Base-by-base conservation (phyloP, 2,888 invertebrate species). In the Hipparchia sbordonii region DNA sequence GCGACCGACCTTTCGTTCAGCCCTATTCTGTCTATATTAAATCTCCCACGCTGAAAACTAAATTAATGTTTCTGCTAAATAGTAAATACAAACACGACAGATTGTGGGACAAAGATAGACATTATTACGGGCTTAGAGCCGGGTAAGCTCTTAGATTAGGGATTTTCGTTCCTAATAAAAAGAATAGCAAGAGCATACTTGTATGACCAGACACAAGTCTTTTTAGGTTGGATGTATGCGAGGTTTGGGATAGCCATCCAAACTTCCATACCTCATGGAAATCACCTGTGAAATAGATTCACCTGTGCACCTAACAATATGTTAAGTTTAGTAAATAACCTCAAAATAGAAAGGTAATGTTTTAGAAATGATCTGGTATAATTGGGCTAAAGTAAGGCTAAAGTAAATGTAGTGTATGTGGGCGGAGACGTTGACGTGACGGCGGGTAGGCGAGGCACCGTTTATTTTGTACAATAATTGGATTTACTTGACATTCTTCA, bases 381-480 rank as follows among this genome's bases (percentile, higher is more conserved):
- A 72, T 72, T 69, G 69, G 70, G 51, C 39, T 56, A 48, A 45
- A 57, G 57, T 66, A 10, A 13, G 70, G 51, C 39, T 56, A 48
- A 45, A 57, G 57, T 66, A 10, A 13, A 67, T 67, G 54, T 46
- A 67, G 13, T 45, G 57, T 46, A 57, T 51, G 76, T 74, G 67
- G 73, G 76, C 65, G 70, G 61, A 12, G 57, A 72, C 54, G 69
- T 39, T 74, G 71, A 76, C 65, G 33, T 67, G 57, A 66, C n/a
- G 61, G 59, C 51, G 69, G 67, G 76, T 72, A 71, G 74, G 71
- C 70, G 74, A 54, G 51, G 59, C 60, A 71, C 73, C 73, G 73
- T 73, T 65, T 65, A 33, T 73, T 73, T 74, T 71, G 69, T 74
- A 46, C 63, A 73, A 67, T 67, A 73, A 74, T 73, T 76, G 73